Conservation (phyloP, 2,888 invertebrate genomes). For the Leptopilina myrica region DNA sequence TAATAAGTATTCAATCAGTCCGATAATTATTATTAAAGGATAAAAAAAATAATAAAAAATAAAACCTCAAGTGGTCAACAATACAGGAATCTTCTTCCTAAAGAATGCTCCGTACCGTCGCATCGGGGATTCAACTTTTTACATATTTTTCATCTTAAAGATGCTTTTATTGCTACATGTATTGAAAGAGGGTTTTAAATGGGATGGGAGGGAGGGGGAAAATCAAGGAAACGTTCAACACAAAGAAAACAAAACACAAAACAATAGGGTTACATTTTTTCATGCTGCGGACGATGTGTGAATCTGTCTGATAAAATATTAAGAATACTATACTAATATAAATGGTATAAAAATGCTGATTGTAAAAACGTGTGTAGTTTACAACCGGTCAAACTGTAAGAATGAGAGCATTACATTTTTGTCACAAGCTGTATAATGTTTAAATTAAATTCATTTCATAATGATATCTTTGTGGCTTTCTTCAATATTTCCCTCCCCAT, state of each 20-base stretch:
- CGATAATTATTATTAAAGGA: slow-evolving; percentile 67
- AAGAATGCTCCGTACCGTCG: slow-evolving; percentile 68
- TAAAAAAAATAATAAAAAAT: slow-evolving; percentile 36
- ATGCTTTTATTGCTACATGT: slow-evolving; percentile 68
- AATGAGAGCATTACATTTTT: slow-evolving; percentile 70
- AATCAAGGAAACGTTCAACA: slow-evolving; percentile 58
- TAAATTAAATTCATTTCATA: slow-evolving; percentile 75
- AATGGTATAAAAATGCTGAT: slow-evolving; percentile 72
- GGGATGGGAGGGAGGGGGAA: slow-evolving; percentile 47
- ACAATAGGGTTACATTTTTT: slow-evolving; percentile 65
- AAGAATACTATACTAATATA: slow-evolving; percentile 74
- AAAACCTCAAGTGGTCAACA: slow-evolving; percentile 61
- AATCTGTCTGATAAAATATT: slow-evolving; percentile 74
- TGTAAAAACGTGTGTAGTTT: slow-evolving; percentile 73
- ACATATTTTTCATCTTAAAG: slow-evolving; percentile 73
- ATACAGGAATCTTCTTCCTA: slow-evolving; percentile 69
- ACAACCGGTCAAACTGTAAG: slow-evolving; percentile 69
- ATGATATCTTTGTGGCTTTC: slow-evolving; percentile 59
- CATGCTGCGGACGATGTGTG: slow-evolving; percentile 72
- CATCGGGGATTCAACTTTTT: slow-evolving; percentile 71
- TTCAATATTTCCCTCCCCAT: background rate
- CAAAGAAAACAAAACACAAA: slow-evolving; percentile 60
- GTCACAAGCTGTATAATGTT: slow-evolving; percentile 74
- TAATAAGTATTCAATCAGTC: slow-evolving; percentile 60
- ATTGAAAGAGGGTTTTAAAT: slow-evolving; percentile 61